These are phyloP conservation scores for Epinephelus moara DNA, from an alignment of 2,113 vertebrate species.

Conservation along the genomic window DNA sequence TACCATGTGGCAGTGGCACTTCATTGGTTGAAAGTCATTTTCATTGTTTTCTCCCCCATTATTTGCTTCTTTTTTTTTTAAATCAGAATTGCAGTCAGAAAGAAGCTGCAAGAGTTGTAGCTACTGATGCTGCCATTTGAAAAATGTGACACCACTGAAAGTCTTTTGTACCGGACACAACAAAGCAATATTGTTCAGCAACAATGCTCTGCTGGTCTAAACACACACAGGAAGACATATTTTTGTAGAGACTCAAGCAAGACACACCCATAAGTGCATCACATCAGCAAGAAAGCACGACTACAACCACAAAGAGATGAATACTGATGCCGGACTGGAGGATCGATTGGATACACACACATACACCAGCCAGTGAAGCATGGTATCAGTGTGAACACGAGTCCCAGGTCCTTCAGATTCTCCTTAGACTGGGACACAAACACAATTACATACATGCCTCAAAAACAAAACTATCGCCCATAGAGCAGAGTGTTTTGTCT, in stretches of 20 bases:
- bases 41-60: background rate
- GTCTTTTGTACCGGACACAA: background rate
- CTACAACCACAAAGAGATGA: background rate
- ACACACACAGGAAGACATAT: background rate
- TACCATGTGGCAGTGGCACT: background rate
- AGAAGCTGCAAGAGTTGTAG: background rate
- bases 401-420: conserved; percentile 2
- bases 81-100: background rate
- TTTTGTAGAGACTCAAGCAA: background rate
- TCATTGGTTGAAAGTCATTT: background rate
- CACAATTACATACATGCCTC: conserved; percentile 1
- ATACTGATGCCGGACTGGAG: background rate
- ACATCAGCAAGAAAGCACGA: background rate
- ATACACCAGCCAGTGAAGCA: conserved; percentile 8
- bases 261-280: background rate
- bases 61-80: background rate
- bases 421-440: background rate
- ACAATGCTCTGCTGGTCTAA: background rate
- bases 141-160: conserved; percentile 9
- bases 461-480: background rate
- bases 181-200: conserved; percentile 22
- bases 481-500: conserved; percentile 8
- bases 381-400: conserved; percentile 6
- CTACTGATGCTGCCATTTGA: conserved; percentile 8
- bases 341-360: background rate